phyloP scores from a whole-genome alignment of 2,888 invertebrate species.

The Parthenolecanium corni region DNA sequence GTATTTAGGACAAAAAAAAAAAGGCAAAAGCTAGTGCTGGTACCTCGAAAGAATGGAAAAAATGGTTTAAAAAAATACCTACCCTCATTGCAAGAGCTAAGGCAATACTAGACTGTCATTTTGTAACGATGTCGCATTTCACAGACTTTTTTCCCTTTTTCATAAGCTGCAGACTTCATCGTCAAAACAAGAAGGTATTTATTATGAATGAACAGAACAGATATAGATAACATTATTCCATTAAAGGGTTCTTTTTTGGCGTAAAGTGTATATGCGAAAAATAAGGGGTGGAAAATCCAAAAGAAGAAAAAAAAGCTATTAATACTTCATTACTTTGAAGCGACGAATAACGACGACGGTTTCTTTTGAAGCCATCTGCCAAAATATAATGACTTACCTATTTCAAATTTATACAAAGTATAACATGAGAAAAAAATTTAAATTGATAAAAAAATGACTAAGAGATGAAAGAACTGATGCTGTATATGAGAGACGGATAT shows the following conservation, averaged over 20 bases:
- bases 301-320: background rate
- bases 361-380: conserved; percentile 10
- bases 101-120: conserved; percentile 9
- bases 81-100: background rate
- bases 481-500: too few relatives aligned
- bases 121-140: conserved; percentile 14
- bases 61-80: background rate
- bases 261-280: background rate
- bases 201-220: conserved; percentile 15
- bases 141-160: background rate
- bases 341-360: background rate
- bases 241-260: conserved; percentile 18
- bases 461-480: background rate
- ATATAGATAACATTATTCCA: conserved; percentile 27
- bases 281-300: background rate
- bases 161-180: background rate
- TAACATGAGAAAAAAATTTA: conserved; percentile 4
- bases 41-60: too few relatives aligned
- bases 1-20: background rate
- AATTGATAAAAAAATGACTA: background rate
- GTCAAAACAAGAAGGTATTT: conserved; percentile 16
- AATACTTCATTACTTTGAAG: conserved; percentile 17
- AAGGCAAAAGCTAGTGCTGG: background rate
- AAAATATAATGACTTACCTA: background rate
- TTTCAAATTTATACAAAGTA: too few relatives aligned